These are phyloP conservation scores for Chaenogobius annularis DNA, from an alignment of 2,113 vertebrate species.

Conservation along the genomic window DNA sequence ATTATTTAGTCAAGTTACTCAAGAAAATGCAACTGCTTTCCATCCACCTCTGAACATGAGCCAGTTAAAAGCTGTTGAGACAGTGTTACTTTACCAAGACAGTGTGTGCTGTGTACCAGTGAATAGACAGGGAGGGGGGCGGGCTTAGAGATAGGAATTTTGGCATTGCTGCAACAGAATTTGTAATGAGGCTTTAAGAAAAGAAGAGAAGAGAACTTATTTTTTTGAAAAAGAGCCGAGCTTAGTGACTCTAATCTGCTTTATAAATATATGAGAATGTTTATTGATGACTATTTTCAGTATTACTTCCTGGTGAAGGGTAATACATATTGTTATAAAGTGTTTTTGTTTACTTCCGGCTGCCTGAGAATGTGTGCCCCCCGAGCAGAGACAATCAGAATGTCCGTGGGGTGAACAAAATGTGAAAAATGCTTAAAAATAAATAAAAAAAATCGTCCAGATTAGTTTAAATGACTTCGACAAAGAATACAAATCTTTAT, in stretches of 20 bases:
- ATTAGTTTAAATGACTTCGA: not conserved
- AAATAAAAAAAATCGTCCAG: not conserved
- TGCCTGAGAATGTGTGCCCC: conserved; percentile 72
- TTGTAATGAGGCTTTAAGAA: conserved; percentile 73
- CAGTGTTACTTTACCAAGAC: conserved; percentile 57
- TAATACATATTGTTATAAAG: conserved; percentile 18
- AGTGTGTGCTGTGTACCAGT: conserved; percentile 64
- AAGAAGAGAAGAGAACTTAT: conserved; percentile 59
- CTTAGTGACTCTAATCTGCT: conserved; percentile 30
- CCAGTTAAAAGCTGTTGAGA: conserved; percentile 61
- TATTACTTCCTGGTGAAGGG: conserved; percentile 62
- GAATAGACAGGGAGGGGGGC: conserved; percentile 50
- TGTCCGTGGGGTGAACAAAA: conserved; percentile 46
- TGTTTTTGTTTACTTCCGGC: conserved; percentile 69
- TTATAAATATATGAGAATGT: conserved; percentile 64
- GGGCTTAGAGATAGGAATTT: conserved; percentile 68
- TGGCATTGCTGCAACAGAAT: conserved; percentile 72
- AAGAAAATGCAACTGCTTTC: not conserved
- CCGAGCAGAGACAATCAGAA: conserved; percentile 74
- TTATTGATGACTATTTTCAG: conserved; percentile 66
- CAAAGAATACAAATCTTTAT: not conserved
- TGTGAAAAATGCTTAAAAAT: conserved; percentile 29
- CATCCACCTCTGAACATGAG: conserved; percentile 31
- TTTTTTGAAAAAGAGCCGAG: conserved; percentile 50
- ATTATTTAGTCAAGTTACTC: not conserved